A percentile compares a stretch with the other conserved stretches of the same genome.
These are phyloP conservation scores for Barypeithes pellucidus DNA, from an alignment of 2,888 invertebrate genomes.

Conservation along the genomic window DNA sequence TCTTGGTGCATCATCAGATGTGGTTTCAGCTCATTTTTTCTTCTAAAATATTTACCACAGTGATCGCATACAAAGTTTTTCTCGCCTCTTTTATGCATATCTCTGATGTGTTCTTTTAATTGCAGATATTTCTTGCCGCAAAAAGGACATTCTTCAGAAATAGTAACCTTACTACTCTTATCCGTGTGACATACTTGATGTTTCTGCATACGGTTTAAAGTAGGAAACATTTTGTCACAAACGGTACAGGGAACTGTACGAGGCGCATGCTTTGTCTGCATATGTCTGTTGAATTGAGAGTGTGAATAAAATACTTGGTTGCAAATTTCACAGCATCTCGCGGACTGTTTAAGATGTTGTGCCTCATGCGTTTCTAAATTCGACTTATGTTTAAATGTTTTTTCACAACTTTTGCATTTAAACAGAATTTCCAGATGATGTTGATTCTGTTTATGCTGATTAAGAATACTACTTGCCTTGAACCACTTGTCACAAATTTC, in stretches of 20 bases:
- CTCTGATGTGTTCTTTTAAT: slow-evolving; percentile 7
- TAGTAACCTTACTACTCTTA: not conserved
- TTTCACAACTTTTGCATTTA: slow-evolving; percentile 22
- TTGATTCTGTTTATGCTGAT: slow-evolving; percentile 55
- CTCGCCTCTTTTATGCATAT: slow-evolving; percentile 46
- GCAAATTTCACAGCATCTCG: slow-evolving; percentile 26
- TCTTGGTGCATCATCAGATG: slow-evolving; percentile 50
- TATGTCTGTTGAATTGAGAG: slow-evolving; percentile 9
- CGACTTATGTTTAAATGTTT: slow-evolving; percentile 10
- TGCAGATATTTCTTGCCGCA: slow-evolving; percentile 9
- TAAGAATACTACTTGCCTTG: slow-evolving; percentile 54
- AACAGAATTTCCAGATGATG: slow-evolving; percentile 50
- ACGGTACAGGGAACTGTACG: slow-evolving; percentile 66
- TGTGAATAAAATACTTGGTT: slow-evolving; percentile 17
- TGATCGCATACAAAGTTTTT: slow-evolving; percentile 43
- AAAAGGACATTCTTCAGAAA: slow-evolving; percentile 1
- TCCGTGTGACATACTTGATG: slow-evolving; percentile 19
- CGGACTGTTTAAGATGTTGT: slow-evolving; percentile 3
- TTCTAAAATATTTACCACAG: slow-evolving; percentile 36
- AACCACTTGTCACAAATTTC: slow-evolving; percentile 56
- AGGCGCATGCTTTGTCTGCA: slow-evolving; percentile 23
- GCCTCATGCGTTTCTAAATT: slow-evolving; percentile 1
- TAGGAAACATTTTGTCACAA: slow-evolving; percentile 74
- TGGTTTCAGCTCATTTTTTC: slow-evolving; percentile 29
- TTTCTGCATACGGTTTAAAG: slow-evolving; percentile 59